Conservation (phyloP, 2,113 vertebrate species). For the Podocnemis expansa region DNA sequence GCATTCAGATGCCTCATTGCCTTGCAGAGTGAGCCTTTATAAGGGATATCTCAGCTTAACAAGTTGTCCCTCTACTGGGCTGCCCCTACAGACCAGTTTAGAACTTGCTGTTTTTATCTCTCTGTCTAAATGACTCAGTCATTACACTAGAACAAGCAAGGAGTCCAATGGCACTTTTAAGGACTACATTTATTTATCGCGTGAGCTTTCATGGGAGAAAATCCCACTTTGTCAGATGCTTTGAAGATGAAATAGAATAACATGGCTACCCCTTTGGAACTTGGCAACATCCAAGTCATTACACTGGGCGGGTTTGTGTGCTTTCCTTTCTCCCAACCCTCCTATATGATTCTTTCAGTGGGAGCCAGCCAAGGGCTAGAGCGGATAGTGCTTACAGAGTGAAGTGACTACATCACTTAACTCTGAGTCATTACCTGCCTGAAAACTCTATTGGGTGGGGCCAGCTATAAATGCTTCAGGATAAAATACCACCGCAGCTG, state of each 20-base stretch:
- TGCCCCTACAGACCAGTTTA: neutral
- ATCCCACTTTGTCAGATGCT: no score
- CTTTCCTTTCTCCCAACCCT: constrained; percentile 67
- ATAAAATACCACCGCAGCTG: neutral
- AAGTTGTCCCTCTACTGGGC: neutral
- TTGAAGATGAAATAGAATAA: no score
- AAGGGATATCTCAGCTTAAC: neutral
- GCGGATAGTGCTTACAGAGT: neutral
- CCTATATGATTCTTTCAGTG: constrained; percentile 57
- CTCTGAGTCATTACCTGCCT: neutral
- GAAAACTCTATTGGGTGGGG: neutral
- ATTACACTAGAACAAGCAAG: no score
- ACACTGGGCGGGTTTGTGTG: constrained; percentile 65
- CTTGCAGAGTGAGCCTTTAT: neutral
- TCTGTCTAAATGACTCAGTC: constrained; percentile 1
- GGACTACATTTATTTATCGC: no score
- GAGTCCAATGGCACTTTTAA: no score
- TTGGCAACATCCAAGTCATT: no score
- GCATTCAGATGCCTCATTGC: neutral
- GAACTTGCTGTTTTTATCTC: neutral
- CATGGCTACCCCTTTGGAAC: no score
- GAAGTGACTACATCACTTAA: neutral
- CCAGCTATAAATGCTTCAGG: neutral
- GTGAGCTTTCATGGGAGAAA: no score
- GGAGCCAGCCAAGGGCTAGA: neutral